phyloP scores from a whole-genome alignment of 2,113 vertebrate species.

The Anthoscopus minutus region DNA sequence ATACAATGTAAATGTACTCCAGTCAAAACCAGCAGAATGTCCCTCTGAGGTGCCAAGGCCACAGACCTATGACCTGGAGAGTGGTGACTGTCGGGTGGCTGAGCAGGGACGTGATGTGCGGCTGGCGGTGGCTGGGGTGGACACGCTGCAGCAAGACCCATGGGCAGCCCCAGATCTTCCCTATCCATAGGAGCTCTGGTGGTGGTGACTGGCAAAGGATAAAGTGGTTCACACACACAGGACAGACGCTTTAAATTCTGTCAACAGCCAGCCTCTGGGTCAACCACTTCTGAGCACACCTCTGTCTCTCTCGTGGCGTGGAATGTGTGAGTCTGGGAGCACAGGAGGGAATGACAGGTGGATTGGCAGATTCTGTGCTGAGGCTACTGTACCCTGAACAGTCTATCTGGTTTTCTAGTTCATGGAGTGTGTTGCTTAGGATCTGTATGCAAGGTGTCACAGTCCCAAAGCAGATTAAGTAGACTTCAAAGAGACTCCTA shows the following conservation, averaged over 20 bases:
- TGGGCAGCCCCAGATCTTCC: neutral
- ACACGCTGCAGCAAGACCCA: neutral
- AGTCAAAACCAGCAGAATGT: neutral
- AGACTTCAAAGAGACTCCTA: neutral
- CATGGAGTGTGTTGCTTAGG: neutral
- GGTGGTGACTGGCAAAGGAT: neutral
- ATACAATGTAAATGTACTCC: neutral
- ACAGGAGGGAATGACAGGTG: neutral
- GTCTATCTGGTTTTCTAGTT: neutral
- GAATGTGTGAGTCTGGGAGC: neutral
- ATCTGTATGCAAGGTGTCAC: neutral
- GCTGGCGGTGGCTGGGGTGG: neutral
- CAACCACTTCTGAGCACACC: neutral
- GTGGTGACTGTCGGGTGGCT: rapidly evolving
- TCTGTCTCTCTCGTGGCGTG: rapidly evolving
- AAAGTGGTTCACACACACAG: neutral
- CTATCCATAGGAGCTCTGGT: neutral
- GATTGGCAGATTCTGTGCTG: neutral
- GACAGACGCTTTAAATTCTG: neutral
- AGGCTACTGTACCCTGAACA: neutral
- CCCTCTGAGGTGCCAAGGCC: neutral
- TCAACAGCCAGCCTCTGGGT: rapidly evolving
- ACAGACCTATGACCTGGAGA: rapidly evolving
- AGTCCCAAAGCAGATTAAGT: neutral
- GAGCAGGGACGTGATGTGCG: rapidly evolving